A percentile compares a stretch with the other conserved stretches of the same genome.
Evolutionary conservation across 2,113 vertebrate genomes (phyloP).

Genomic region (Heliornis fulica): DNA sequence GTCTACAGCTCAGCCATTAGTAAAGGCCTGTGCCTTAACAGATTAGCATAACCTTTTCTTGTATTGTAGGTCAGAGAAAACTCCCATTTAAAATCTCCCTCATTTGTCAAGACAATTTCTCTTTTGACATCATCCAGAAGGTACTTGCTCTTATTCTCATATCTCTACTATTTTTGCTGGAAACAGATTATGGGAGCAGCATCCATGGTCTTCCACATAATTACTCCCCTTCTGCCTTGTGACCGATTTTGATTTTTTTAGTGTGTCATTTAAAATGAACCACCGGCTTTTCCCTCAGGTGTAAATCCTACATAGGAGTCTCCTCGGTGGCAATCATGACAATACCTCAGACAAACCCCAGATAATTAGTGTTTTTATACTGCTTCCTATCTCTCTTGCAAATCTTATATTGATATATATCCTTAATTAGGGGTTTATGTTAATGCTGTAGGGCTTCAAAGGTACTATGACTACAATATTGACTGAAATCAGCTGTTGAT

Average conservation of each 20-base stretch:
- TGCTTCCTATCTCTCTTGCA: not conserved
- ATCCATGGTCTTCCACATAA: not conserved
- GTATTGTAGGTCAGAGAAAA: slow-evolving; percentile 46
- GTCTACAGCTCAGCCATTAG: slow-evolving; percentile 29
- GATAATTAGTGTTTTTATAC: not conserved
- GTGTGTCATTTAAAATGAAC: not conserved
- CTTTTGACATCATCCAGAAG: slow-evolving; percentile 39
- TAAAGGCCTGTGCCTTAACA: slow-evolving; percentile 29
- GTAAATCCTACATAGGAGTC: not conserved
- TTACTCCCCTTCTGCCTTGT: not conserved
- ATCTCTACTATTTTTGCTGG: slow-evolving; percentile 13
- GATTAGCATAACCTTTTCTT: slow-evolving; percentile 60
- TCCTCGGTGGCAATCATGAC: not conserved
- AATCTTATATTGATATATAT: not conserved
- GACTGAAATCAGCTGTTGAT: not conserved
- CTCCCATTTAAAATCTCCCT: slow-evolving; percentile 52
- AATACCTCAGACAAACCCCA: not conserved
- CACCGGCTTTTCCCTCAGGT: not conserved
- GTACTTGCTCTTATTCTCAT: not conserved
- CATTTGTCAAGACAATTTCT: slow-evolving; percentile 65
- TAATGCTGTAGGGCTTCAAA: not conserved
- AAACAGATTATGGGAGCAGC: not conserved
- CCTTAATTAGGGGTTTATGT: not conserved
- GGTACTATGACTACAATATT: not conserved
- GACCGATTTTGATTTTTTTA: not conserved